These are phyloP conservation scores for Caloenas nicobarica DNA, from an alignment of 2,113 vertebrate species.

Conservation along the genomic window DNA sequence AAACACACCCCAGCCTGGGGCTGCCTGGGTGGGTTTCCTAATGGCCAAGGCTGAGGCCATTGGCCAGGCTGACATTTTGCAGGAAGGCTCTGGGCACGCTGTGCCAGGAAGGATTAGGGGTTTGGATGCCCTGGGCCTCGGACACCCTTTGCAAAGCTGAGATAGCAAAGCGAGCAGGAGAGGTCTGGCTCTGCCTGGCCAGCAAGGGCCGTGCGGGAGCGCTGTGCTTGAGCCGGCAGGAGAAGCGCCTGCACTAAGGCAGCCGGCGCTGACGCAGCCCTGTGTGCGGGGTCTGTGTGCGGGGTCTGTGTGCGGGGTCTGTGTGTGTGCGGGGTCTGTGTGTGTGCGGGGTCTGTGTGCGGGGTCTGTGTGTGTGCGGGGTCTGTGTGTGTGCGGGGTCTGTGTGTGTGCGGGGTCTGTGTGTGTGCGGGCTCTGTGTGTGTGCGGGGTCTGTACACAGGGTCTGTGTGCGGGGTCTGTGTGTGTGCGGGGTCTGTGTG, in stretches of 20 bases:
- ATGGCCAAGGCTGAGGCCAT: neutral
- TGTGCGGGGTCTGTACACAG: too few species aligned
- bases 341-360: too few species aligned
- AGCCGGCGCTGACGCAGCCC: fast-evolving
- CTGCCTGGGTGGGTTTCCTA: neutral
- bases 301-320: neutral
- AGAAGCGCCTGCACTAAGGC: fast-evolving
- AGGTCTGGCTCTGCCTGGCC: neutral
- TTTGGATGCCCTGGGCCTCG: neutral
- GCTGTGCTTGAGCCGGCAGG: neutral
- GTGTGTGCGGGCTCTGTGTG: too few species aligned
- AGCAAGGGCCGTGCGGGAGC: fast-evolving
- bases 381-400: too few species aligned
- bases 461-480: too few species aligned
- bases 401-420: too few species aligned
- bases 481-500: too few species aligned
- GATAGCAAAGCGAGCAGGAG: neutral
- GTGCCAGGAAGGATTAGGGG: neutral
- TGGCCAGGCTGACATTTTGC: neutral
- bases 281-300: neutral
- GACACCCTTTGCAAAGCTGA: neutral
- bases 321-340: neutral
- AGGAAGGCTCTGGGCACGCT: neutral
- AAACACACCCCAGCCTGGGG: neutral
- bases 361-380: too few species aligned